phyloP scores from a whole-genome alignment of 2,888 invertebrate genomes.

The Coremacera marginata region DNA sequence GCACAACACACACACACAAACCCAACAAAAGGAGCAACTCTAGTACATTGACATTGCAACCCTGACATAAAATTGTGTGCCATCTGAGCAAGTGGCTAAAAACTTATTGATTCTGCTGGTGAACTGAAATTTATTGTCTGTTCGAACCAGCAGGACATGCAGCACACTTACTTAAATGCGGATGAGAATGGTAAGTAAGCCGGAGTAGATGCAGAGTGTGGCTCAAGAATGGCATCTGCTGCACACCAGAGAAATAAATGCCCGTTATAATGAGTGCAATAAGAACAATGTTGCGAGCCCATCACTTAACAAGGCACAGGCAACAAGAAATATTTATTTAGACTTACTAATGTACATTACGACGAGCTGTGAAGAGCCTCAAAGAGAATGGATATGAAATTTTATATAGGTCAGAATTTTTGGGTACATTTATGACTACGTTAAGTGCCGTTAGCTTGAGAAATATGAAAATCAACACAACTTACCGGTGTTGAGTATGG shows the following conservation, averaged over 20 bases:
- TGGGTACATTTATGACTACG: no score
- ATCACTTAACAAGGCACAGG: no score
- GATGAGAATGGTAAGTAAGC: background rate
- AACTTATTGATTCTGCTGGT: constrained; percentile 32
- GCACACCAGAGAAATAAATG: no score
- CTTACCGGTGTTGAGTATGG: constrained; percentile 94
- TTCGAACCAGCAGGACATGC: constrained; percentile 11
- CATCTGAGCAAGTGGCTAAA: background rate
- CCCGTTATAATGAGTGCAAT: no score
- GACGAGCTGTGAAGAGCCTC: no score
- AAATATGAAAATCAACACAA: constrained; percentile 51
- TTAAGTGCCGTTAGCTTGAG: background rate
- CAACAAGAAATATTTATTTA: no score
- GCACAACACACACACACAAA: background rate
- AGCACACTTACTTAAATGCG: background rate
- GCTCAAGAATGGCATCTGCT: background rate
- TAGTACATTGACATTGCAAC: background rate
- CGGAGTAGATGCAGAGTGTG: background rate
- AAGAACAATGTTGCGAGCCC: no score
- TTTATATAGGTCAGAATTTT: no score
- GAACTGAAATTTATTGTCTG: constrained; percentile 33
- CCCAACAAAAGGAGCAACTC: background rate
- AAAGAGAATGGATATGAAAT: no score
- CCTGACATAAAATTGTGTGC: constrained; percentile 1
- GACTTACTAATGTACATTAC: no score